Base-by-base conservation (phyloP, 2,888 invertebrate genomes). In the Hypena proboscidalis region DNA sequence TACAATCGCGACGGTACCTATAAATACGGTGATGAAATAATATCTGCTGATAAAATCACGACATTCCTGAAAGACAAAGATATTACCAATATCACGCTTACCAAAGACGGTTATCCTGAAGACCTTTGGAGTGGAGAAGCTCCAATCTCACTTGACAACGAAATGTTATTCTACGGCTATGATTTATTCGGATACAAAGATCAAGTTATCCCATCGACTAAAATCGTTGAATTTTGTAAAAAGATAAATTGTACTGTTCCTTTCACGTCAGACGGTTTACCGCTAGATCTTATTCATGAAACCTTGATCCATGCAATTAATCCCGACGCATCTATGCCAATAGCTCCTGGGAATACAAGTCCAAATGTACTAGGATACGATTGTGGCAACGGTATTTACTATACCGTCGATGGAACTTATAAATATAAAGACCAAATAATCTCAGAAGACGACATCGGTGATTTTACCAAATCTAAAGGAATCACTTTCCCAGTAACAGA, bases 21-120 rank as follows among this genome's bases (percentile, higher is more conserved):
- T 26, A 20, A 11, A 8, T 20, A 32, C 13, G n/a, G 17, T n/a
- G 19, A 30, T n/a, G 4, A 31, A 23, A 23, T 11, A 2, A 13
- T 38, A 10, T n/a, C 14, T 2, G 23, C 23, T 8, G 31, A 19
- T 20, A 11, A 39, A 19, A 39, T 39, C 4, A 9, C 9, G n/a
- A n/a, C 9, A 25, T 0, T 31, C 9, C 13, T 25, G 17, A 15
- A 17, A 17, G 17, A 17, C 17, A 9, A 22, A 23, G 22, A 4
- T 11, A 9, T 21, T n/a, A 15, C n/a, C 3, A 0, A 13, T 6
- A 13, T 22, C 8, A n/a, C 13, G 13, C 13, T 32, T 2, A 32
- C 21, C 0, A 8, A 21, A 1, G 13, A 26, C n/a, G 20, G 25
- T n/a, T 7, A 17, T 8, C 17, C 19, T 11, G n/a, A 26, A 17